Evolutionary conservation across 2,113 vertebrate species (phyloP).

Genomic region (Pachyramphus minor): DNA sequence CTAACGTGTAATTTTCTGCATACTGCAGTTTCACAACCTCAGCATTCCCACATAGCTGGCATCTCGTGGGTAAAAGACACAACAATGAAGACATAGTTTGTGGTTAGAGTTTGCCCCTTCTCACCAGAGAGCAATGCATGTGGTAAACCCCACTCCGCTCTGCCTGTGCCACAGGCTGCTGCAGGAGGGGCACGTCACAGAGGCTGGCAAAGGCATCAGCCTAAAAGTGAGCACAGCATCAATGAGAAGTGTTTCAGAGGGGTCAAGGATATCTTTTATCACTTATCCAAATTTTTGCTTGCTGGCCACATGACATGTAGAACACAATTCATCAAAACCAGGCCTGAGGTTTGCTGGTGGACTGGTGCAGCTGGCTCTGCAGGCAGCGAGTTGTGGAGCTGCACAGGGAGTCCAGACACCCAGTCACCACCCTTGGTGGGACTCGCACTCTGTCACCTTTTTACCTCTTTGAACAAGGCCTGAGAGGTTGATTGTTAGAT

Average conservation of each 20-base stretch:
- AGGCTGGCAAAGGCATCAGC: background rate
- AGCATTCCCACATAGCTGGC: background rate
- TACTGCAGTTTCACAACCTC: conserved; percentile 15
- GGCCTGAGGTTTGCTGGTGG: background rate
- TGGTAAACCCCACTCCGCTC: fast-evolving
- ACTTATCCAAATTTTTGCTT: background rate
- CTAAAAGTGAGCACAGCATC: background rate
- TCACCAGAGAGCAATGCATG: background rate
- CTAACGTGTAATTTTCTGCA: conserved; percentile 49
- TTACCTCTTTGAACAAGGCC: background rate
- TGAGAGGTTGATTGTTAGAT: background rate
- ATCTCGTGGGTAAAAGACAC: background rate
- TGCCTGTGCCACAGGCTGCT: background rate
- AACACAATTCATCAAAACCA: background rate
- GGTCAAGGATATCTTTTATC: background rate
- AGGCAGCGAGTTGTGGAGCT: fast-evolving
- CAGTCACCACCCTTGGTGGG: background rate
- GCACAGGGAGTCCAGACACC: fast-evolving
- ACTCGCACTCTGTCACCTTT: background rate
- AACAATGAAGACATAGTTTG: background rate
- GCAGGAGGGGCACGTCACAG: background rate
- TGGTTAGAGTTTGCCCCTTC: background rate
- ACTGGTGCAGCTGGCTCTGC: background rate
- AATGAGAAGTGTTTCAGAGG: background rate
- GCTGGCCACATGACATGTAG: background rate